A percentile compares a stretch with the other conserved stretches of the same genome.
Evolutionary conservation across 2,797 vertebrate species (phyloP).

Genomic region (Gymnodraco acuticeps): DNA sequence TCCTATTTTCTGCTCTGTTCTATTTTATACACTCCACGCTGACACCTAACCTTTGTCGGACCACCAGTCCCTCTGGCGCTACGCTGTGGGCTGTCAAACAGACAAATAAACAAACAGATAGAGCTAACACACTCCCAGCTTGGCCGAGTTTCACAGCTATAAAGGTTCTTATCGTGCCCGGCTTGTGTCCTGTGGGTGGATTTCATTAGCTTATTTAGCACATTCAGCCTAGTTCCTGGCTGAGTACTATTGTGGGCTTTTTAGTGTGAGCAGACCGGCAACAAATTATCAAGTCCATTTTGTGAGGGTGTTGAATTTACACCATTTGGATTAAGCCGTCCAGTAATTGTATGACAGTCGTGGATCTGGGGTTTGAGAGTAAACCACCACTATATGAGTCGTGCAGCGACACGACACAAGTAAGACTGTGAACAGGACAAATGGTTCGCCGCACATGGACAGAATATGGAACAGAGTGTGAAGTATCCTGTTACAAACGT

Average conservation of each 20-base stretch:
- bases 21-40: constrained; percentile 71
- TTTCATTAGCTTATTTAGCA: constrained; percentile 83
- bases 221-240: constrained; percentile 73
- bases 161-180: constrained; percentile 79
- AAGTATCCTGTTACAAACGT: constrained; percentile 72
- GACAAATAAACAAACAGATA: constrained; percentile 77
- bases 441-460: constrained; percentile 57
- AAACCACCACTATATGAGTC: constrained; percentile 43
- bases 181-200: constrained; percentile 80
- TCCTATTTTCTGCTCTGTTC: constrained; percentile 58
- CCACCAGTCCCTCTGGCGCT: constrained; percentile 67
- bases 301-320: constrained; percentile 75
- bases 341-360: constrained; percentile 59
- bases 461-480: constrained; percentile 60
- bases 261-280: constrained; percentile 68
- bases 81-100: constrained; percentile 72
- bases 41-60: constrained; percentile 79
- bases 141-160: constrained; percentile 75
- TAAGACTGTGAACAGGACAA: constrained; percentile 66
- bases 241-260: constrained; percentile 78
- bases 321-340: constrained; percentile 72
- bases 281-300: constrained; percentile 78
- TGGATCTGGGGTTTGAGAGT: constrained; percentile 46
- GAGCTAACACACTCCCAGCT: constrained; percentile 67
- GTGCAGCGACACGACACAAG: constrained; percentile 53